Evolutionary conservation across 2,888 invertebrate genomes (phyloP), one percentile per base, ranked within the genome.

Genomic region (Acronicta psi): DNA sequence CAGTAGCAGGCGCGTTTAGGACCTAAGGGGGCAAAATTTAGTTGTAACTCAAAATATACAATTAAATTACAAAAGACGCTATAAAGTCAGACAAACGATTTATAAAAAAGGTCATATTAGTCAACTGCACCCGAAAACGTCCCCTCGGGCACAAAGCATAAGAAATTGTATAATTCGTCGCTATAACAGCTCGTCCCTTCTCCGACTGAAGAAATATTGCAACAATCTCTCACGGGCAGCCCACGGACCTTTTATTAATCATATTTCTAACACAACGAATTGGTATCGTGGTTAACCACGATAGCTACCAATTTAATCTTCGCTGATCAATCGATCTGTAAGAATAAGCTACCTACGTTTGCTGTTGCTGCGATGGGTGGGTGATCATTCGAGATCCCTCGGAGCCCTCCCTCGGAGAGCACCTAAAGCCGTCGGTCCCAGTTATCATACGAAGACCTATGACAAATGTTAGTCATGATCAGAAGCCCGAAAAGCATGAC

Each of bases 111-210:
- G 18, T 10, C 17, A 53, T 47, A 57, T 57, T 61, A 52, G 50
- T 36, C 36, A 42, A 55, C 23, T 59, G 59, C 52, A 59, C 47
- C 29, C 29, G 17, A 42, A 61, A 72, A 43, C 29, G 34, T 9
- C 45, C 68, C 54, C 46, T 54, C 17, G 59, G 73, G 68, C 75
- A 82, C 79, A 85, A 85, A 86, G 81, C 80, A 79, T 83, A 84
- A 85, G 81, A 85, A 85, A 85, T 87, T 83, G 73, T 80, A 84
- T 81, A 83, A 86, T 83, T 83, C 81, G 83, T 85, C 78, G 72
- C 73, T 66, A 75, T 78, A 81, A 81, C 77, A 73, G 67, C 69
- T 52, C 67, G 79, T 80, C 81, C 82, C 80, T 82, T 82, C 75
- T 76, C 77, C 50, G 64, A 67, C 67, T 55, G 43, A 69, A 79